Percentiles rank a stretch among this genome's conserved stretches.
These are phyloP conservation scores for Drosophila putrida DNA, from an alignment of 2,888 invertebrate genomes.

Conservation along the genomic window DNA sequence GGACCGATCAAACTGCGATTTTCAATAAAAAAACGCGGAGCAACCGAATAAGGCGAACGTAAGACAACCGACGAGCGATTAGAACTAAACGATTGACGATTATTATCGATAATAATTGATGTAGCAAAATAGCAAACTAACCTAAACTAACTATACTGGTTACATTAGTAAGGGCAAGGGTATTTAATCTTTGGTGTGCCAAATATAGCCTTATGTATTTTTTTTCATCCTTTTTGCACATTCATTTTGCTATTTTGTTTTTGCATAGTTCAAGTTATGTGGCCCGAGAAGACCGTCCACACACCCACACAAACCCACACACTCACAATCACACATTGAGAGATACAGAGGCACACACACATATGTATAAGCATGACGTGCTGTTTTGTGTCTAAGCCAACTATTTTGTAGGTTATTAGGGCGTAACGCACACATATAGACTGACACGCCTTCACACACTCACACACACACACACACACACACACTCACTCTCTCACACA, in stretches of 20 bases:
- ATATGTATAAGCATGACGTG: constrained; percentile 18
- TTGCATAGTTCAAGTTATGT: constrained; percentile 72
- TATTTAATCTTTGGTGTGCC: no score
- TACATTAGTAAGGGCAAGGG: no score
- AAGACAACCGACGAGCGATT: no score
- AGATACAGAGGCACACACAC: constrained; percentile 3
- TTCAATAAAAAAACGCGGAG: no score
- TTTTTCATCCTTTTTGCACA: constrained; percentile 18
- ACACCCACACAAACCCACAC: constrained; percentile 4
- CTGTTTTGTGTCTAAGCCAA: constrained; percentile 73
- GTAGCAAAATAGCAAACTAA: no score
- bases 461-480: constrained; percentile 22
- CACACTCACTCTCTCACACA: constrained; percentile 19
- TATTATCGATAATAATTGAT: no score
- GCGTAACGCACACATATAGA: constrained; percentile 65
- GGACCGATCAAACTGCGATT: no score
- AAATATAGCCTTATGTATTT: no score
- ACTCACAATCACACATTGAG: constrained; percentile 3
- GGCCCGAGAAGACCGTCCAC: constrained; percentile 38
- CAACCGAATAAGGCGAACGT: no score
- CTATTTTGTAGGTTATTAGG: constrained; percentile 79
- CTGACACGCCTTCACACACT: constrained; percentile 35
- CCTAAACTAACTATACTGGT: no score
- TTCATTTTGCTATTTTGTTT: constrained; percentile 51
- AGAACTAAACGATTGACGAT: no score